Evolutionary conservation across 2,113 vertebrate genomes (phyloP).

Genomic region (Heteronetta atricapilla): DNA sequence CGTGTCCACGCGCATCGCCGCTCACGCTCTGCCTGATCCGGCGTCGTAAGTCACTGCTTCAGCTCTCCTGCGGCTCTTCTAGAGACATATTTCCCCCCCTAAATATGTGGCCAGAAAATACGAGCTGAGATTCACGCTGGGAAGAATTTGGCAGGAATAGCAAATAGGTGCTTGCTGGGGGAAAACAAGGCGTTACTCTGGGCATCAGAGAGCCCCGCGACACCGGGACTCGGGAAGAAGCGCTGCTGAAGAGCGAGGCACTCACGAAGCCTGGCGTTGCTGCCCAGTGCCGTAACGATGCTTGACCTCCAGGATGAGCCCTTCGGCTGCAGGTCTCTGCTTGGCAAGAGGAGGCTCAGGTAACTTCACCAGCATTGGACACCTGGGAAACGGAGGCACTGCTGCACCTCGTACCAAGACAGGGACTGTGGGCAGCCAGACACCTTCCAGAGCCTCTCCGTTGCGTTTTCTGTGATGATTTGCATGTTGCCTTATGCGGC

Average conservation of each 20-base stretch:
- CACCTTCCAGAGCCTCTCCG: background rate
- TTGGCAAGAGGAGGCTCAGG: no score
- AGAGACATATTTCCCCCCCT: background rate
- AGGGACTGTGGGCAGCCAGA: background rate
- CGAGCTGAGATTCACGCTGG: background rate
- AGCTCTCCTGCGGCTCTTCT: conserved; percentile 29
- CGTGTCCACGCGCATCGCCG: background rate
- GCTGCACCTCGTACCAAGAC: background rate
- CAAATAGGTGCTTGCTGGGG: background rate
- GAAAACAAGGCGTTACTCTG: background rate
- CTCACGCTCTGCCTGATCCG: background rate
- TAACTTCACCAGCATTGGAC: background rate
- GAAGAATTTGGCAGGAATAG: background rate
- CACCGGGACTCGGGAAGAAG: background rate
- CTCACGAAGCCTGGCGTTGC: background rate
- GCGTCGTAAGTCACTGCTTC: background rate
- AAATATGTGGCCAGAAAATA: background rate
- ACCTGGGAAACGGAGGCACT: background rate
- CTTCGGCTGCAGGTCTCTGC: background rate
- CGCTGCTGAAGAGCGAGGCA: background rate
- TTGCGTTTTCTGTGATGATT: background rate
- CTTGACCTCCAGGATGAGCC: background rate
- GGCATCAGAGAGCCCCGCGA: background rate
- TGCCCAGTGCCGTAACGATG: rapidly evolving
- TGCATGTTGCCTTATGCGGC: background rate